Evolutionary conservation across 2,113 vertebrate genomes (phyloP).

Genomic region (Sinocyclocheilus rhinocerous): DNA sequence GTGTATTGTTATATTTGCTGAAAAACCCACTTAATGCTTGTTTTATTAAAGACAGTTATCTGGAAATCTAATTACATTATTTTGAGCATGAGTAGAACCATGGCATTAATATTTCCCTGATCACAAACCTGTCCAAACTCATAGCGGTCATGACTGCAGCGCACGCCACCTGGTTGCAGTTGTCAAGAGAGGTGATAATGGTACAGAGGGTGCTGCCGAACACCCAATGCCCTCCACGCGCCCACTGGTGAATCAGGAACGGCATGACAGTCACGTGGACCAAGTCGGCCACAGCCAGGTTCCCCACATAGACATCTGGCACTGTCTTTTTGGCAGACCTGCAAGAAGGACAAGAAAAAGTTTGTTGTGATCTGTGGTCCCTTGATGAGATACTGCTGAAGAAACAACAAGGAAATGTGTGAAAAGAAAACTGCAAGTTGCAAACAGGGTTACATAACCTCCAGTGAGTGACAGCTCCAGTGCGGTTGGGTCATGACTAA

Average conservation of each 20-base stretch:
- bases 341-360: slow-evolving; percentile 40
- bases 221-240: slow-evolving; percentile 63
- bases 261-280: slow-evolving; percentile 70
- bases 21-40: not conserved
- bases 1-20: not conserved
- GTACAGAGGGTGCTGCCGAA: slow-evolving; percentile 70
- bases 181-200: slow-evolving; percentile 70
- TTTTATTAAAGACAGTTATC: not conserved
- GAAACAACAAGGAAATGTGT: not conserved
- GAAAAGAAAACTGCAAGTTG: not conserved
- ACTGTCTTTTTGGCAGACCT: slow-evolving; percentile 72
- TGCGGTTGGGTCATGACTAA: not conserved
- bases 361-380: not conserved
- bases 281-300: slow-evolving; percentile 69
- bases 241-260: slow-evolving; percentile 74
- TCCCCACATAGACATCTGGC: slow-evolving; percentile 74
- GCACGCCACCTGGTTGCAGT: slow-evolving; percentile 71
- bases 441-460: not conserved
- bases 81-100: not conserved
- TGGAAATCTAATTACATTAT: not conserved
- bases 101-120: not conserved
- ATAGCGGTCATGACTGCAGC: slow-evolving; percentile 69
- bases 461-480: not conserved
- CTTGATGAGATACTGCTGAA: not conserved
- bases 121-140: slow-evolving; percentile 70